phyloP scores from a whole-genome alignment of 2,888 invertebrate genomes.

The Perizoma flavofasciatum region DNA sequence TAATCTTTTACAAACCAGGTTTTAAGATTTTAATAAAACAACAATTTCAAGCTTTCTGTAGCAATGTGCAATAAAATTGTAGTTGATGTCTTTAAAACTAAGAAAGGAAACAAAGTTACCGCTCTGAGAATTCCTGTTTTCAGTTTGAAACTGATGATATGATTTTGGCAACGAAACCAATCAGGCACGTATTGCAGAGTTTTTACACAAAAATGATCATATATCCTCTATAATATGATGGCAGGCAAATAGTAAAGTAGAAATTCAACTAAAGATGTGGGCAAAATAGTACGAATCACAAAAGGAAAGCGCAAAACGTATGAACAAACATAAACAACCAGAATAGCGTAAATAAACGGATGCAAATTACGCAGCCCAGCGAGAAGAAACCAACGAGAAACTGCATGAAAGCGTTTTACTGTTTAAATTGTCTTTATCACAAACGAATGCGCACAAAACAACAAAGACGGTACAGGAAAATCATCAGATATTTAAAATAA shows the following conservation, averaged over 20 bases:
- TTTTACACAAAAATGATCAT: background rate
- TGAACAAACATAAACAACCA: slow-evolving; percentile 54
- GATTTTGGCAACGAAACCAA: too few relatives aligned
- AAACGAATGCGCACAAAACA: slow-evolving; percentile 17
- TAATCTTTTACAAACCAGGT: slow-evolving; percentile 7
- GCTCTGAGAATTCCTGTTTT: too few relatives aligned
- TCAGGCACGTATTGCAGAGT: background rate
- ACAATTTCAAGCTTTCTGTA: too few relatives aligned
- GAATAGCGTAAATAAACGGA: slow-evolving; percentile 72
- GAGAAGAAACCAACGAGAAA: slow-evolving; percentile 56
- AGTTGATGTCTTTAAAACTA: too few relatives aligned
- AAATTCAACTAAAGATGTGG: slow-evolving; percentile 13
- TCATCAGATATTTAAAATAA: background rate
- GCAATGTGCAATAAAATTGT: too few relatives aligned
- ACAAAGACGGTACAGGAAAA: slow-evolving; percentile 10
- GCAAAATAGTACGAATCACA: slow-evolving; percentile 36
- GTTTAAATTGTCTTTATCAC: slow-evolving; percentile 28
- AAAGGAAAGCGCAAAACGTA: slow-evolving; percentile 55
- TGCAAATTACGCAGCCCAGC: slow-evolving; percentile 58
- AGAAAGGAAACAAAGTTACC: too few relatives aligned
- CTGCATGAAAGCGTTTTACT: slow-evolving; percentile 50
- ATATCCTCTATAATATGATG: background rate
- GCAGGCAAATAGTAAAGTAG: background rate
- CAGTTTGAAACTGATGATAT: too few relatives aligned
- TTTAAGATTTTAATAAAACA: background rate